Conservation (phyloP, 2,113 vertebrate species). For the Pelvicachromis taeniatus region DNA sequence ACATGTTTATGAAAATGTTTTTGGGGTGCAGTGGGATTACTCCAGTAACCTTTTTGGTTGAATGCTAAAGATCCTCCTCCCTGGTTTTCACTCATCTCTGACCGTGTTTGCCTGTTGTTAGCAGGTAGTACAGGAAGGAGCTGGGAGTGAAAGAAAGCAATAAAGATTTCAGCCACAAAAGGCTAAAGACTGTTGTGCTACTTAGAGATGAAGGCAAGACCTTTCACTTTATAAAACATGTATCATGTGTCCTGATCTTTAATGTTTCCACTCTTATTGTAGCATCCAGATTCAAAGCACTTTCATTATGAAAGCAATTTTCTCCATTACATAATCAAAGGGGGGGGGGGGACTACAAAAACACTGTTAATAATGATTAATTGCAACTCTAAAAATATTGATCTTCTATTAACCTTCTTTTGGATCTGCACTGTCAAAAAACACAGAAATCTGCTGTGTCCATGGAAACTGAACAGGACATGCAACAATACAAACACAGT, state of each 20-base stretch:
- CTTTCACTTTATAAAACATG: background rate
- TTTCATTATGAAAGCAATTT: background rate
- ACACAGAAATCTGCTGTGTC: background rate
- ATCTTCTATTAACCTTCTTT: background rate
- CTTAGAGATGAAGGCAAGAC: background rate
- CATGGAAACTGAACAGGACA: conserved; percentile 16
- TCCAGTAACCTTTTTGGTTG: background rate
- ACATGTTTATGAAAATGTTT: background rate
- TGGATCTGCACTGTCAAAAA: background rate
- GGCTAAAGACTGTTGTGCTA: background rate
- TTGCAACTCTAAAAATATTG: background rate
- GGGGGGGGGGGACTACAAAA: no score
- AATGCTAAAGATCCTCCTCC: background rate
- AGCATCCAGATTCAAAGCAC: background rate
- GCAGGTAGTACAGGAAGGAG: background rate
- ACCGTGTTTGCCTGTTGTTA: no score
- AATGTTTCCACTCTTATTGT: background rate
- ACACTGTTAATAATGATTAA: background rate
- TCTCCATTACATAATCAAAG: background rate
- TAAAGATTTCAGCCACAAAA: background rate
- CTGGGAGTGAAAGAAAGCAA: background rate
- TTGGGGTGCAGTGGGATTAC: fast-evolving
- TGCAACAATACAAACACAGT: background rate
- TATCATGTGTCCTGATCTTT: background rate
- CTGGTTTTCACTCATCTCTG: background rate